A percentile compares a stretch with the other conserved stretches of the same genome.
phyloP scores from a whole-genome alignment of 2,113 vertebrate species.

The Marcusenius ussheri region DNA sequence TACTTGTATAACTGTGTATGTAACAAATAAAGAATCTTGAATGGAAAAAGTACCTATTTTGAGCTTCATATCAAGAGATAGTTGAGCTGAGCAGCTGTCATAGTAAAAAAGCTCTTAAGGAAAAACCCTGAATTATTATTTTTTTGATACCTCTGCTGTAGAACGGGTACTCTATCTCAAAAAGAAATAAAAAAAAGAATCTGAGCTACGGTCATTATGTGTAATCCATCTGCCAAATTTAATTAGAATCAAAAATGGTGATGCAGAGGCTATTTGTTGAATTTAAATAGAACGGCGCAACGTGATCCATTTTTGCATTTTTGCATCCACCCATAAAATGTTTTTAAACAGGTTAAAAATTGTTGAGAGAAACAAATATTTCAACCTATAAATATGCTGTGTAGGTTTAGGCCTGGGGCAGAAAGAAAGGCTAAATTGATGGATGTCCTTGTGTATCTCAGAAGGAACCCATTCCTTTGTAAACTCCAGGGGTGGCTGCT shows the following conservation, averaged over 20 bases:
- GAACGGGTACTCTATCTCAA: not conserved
- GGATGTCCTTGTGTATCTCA: not conserved
- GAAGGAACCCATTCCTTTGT: not conserved
- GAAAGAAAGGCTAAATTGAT: not conserved
- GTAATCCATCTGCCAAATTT: not conserved
- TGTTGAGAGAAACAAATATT: constrained; percentile 1
- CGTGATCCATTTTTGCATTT: not conserved
- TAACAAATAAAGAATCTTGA: too few species aligned
- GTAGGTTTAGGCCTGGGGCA: not conserved
- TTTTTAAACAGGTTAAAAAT: not conserved
- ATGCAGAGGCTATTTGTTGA: not conserved
- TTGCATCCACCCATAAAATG: not conserved
- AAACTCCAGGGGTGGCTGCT: not conserved
- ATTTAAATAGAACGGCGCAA: not conserved
- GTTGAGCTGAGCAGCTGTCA: not conserved
- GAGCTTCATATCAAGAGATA: not conserved
- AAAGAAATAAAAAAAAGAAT: not conserved
- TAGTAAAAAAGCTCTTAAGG: not conserved
- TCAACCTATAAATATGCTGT: not conserved
- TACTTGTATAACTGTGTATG: too few species aligned
- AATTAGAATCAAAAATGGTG: not conserved
- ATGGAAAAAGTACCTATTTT: not conserved
- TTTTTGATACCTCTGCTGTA: not conserved
- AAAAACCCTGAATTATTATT: not conserved
- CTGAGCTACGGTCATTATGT: not conserved